These are phyloP conservation scores for Caenorhabditis inopinata DNA, from an alignment of 1,140 invertebrate species.

Conservation along the genomic window DNA sequence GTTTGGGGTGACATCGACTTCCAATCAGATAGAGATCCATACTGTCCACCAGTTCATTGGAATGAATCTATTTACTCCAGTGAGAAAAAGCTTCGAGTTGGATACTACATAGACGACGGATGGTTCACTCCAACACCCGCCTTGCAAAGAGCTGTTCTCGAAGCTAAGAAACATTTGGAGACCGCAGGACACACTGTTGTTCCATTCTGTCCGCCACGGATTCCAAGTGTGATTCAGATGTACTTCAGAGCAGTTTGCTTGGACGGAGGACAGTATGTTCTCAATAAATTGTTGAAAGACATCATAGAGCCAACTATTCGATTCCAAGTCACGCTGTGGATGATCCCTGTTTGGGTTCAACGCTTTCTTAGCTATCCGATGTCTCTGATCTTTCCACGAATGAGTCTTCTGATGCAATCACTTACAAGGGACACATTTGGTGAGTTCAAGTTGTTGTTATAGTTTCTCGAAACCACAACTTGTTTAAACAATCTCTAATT, in stretches of 20 bases:
- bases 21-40: conserved; percentile 40
- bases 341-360: conserved; percentile 44
- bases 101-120: conserved; percentile 65
- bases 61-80: conserved; percentile 34
- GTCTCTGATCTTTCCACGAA: conserved; percentile 34
- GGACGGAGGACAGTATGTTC: conserved; percentile 4
- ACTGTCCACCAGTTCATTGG: conserved; percentile 52
- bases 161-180: conserved; percentile 59
- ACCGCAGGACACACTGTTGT: conserved; percentile 61
- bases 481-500: not conserved
- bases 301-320: conserved; percentile 40
- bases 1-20: conserved; percentile 45
- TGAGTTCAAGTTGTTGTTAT: not conserved
- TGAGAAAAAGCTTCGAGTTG: conserved; percentile 60
- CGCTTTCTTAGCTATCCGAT: conserved; percentile 26
- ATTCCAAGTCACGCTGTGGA: conserved; percentile 27
- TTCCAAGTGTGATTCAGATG: conserved; percentile 18
- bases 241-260: conserved; percentile 44
- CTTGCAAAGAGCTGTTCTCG: conserved; percentile 59
- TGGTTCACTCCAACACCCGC: conserved; percentile 65
- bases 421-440: conserved; percentile 36
- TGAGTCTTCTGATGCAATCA: conserved; percentile 35
- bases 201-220: conserved; percentile 56
- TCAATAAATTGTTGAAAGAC: conserved; percentile 20
- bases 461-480: too few species aligned